Percentiles rank a stretch among this genome's conserved stretches.
These are phyloP conservation scores for Lepas anatifera DNA, from an alignment of 2,888 invertebrate species.

Conservation along the genomic window DNA sequence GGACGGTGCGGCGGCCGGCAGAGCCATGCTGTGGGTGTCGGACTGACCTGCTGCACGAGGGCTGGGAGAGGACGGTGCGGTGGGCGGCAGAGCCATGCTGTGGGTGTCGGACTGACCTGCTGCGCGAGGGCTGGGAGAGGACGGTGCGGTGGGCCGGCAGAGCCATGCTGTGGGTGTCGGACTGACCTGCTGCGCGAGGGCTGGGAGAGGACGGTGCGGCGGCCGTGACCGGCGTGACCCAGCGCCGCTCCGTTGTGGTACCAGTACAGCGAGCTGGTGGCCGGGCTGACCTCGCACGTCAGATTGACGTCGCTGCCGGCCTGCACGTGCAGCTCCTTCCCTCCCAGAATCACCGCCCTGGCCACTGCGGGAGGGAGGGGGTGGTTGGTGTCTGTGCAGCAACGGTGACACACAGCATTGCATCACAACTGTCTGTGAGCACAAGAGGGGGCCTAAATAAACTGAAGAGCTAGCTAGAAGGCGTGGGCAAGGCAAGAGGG, in stretches of 20 bases:
- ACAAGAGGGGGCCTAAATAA: too few species aligned
- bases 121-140: neutral
- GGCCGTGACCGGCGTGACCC: slow-evolving; percentile 45
- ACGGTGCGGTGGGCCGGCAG: neutral
- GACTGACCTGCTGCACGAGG: neutral
- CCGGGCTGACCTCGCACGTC: slow-evolving; percentile 46
- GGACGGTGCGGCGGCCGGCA: too few species aligned
- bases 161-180: neutral
- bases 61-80: too few species aligned
- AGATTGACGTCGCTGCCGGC: slow-evolving; percentile 84
- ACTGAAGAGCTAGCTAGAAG: too few species aligned
- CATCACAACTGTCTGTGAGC: too few species aligned
- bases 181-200: slow-evolving; percentile 24
- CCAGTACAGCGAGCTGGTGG: slow-evolving; percentile 45
- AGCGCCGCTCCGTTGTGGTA: slow-evolving; percentile 44
- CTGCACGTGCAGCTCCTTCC: slow-evolving; percentile 72
- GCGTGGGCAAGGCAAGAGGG: too few species aligned
- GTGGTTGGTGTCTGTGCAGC: too few species aligned
- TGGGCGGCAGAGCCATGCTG: too few species aligned
- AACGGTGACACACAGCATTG: too few species aligned
- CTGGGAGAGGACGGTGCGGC: slow-evolving; percentile 42
- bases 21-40: too few species aligned
- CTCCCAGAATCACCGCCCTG: slow-evolving; percentile 74
- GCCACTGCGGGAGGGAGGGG: too few species aligned
- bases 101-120: neutral